Evolutionary conservation across 2,888 invertebrate genomes (phyloP), one percentile per base, ranked within the genome.

Genomic region (Petrophora chlorosata): DNA sequence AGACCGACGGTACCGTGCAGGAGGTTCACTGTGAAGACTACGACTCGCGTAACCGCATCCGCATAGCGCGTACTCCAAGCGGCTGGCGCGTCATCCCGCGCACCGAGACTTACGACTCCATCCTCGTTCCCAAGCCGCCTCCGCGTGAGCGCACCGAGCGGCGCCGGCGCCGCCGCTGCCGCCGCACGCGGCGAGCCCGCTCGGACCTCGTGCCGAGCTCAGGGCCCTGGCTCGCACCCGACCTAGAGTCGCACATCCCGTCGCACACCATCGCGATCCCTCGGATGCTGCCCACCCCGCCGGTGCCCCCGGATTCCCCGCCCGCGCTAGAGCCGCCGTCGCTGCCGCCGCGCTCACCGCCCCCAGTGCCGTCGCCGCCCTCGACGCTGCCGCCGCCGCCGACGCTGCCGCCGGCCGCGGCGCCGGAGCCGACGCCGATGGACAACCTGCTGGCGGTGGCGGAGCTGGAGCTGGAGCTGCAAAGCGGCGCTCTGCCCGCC

Each of bases 21-120:
- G 95, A 95, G 83, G 96, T 96, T 67, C 93, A 94, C 82, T 96
- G 96, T 88, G 96, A 96, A 84, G 96, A 96, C 80, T 96, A 96
- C 91, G 96, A 96, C 90, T 93, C 94, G 79, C 91, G 95, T 50
- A 96, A 96, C 86, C 94, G 96, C 53, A 95, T 96, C 71, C 94
- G 95, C 69, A 90, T 96, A 75, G 95, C 95, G 63, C 96, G 96
- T 77, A 96, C 96, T 13, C 92, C 94, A 29, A 92, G 92, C 77
- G 96, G 96, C 68, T 96, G 96, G 96, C 93, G 94, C 51, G 95
- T 95, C 48, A 95, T 94, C 84, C 96, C 32, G 63, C 82, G 42
- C 77, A 96, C 96, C 36, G 94, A 94, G 76, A 92, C 85, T 75
- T 85, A 85, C 80, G 79, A 90, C 91, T 73, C 89, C 70, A 82